Evolutionary conservation across 2,888 invertebrate genomes (phyloP).

Genomic region (Dicyrtoma fusca): DNA sequence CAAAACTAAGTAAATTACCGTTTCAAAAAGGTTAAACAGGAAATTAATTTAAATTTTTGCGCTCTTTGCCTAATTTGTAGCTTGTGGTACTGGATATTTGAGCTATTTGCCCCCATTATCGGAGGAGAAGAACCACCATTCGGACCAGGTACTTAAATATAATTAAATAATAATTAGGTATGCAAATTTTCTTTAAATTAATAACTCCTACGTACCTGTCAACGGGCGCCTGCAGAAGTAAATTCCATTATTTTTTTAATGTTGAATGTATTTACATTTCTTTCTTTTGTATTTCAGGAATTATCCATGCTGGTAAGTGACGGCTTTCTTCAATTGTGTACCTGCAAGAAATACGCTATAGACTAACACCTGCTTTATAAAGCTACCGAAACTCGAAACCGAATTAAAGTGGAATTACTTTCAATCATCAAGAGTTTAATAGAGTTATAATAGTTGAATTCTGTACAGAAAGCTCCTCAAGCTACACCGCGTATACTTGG

Average conservation of each 20-base stretch:
- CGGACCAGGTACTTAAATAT: constrained; percentile 30
- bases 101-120: constrained; percentile 26
- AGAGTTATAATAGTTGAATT: too few relatives aligned
- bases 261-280: neutral
- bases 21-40: too few relatives aligned
- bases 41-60: constrained; percentile 16
- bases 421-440: too few relatives aligned
- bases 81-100: constrained; percentile 22
- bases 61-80: constrained; percentile 4
- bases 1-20: too few relatives aligned
- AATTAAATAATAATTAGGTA: neutral
- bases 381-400: too few relatives aligned
- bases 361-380: too few relatives aligned
- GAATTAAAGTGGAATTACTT: too few relatives aligned
- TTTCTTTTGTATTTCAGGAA: constrained; percentile 23
- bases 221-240: too few relatives aligned
- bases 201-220: neutral
- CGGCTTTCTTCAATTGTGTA: too few relatives aligned
- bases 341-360: too few relatives aligned
- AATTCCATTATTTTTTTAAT: neutral
- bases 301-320: constrained; percentile 44
- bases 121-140: constrained; percentile 40
- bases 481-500: too few relatives aligned
- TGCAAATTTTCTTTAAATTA: neutral
- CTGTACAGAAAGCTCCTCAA: too few relatives aligned